phyloP scores from a whole-genome alignment of 2,888 invertebrate genomes.

The Dasypogon diadema region DNA sequence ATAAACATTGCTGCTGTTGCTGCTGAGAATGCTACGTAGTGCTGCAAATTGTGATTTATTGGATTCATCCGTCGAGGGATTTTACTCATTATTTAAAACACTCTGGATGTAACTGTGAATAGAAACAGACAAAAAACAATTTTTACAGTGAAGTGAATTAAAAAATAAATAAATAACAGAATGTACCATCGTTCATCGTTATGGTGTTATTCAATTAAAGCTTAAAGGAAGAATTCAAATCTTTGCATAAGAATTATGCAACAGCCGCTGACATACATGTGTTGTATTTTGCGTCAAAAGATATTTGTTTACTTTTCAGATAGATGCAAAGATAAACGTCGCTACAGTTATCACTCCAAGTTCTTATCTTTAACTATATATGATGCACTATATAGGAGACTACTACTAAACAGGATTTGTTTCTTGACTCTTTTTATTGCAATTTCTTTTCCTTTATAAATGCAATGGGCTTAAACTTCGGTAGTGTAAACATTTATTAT shows the following conservation, averaged over 20 bases:
- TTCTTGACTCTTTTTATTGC: too few species aligned
- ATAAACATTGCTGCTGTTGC: constrained; percentile 25
- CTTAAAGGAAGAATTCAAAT: background rate
- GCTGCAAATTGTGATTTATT: background rate
- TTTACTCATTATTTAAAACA: background rate
- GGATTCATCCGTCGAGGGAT: background rate
- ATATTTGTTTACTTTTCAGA: background rate
- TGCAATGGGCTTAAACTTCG: too few species aligned
- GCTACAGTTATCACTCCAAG: background rate
- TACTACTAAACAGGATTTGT: too few species aligned
- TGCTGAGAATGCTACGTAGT: constrained; percentile 28
- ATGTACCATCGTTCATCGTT: background rate
- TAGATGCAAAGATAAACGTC: background rate
- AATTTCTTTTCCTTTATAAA: too few species aligned
- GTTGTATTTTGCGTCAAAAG: background rate
- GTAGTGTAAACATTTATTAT: too few species aligned
- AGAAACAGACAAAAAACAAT: background rate
- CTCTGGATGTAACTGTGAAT: background rate
- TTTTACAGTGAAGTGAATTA: background rate
- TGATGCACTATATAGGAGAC: too few species aligned
- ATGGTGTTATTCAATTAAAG: background rate
- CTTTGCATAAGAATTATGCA: constrained; percentile 14
- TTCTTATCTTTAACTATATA: background rate
- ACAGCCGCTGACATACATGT: background rate
- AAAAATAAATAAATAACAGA: background rate